Evolutionary conservation across 2,113 vertebrate species (phyloP), one percentile per base, ranked within the genome.

Genomic region (Menidia beryllina): DNA sequence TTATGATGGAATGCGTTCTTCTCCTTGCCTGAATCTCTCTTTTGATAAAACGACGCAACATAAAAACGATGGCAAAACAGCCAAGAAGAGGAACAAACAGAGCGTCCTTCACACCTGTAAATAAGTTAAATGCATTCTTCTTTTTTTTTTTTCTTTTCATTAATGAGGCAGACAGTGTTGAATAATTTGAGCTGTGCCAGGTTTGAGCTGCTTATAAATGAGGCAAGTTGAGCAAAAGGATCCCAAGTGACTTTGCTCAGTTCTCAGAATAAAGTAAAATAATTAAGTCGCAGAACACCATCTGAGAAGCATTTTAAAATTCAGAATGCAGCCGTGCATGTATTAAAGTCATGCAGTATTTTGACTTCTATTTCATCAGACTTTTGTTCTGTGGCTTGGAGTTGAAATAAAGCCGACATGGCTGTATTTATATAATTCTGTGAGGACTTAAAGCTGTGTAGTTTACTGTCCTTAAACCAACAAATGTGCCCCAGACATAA

Each of bases 131-230:
- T 21, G 45, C 74, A 55, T 65, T 65, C 56, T 38, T 83, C 27
- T 59, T 77, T 10, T 10, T 10, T 10, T 10, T 10, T 5, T 5
- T 5, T 83, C 51, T 83, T 72, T 75, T 48, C 76, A 78, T 86
- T 87, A 83, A 83, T 84, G 80, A 86, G 80, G 43, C 58, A 52
- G n/a, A 61, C 70, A 27, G 53, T 41, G 54, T 41, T 86, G 85
- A 83, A 88, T 83, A 81, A 85, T 83, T 85, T 85, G 49, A 60
- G 54, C 73, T 57, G 71, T 83, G 66, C 57, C 72, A 77, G 72
- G 52, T 87, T 81, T 72, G 51, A 81, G 72, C 70, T 68, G 73
- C 61, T 78, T 83, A 80, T 82, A 82, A 86, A 88, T 83, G 67
- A 88, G 83, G 52, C 72, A 67, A 26, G 78, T 82, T 84, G 81